Evolutionary conservation across 2,113 vertebrate genomes (phyloP).

Genomic region (Salvelinus namaycush): DNA sequence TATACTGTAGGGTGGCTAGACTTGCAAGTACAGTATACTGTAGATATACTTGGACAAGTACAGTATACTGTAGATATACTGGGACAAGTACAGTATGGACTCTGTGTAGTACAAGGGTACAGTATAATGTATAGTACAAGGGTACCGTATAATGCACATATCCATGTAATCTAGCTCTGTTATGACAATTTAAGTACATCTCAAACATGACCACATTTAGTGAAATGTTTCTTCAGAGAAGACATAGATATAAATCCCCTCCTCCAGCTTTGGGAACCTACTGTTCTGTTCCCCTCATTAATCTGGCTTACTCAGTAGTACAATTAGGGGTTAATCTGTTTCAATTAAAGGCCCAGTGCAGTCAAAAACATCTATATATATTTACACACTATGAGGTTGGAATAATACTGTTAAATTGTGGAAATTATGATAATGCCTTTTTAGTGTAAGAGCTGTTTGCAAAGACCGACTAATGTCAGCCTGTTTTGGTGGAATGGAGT

Average conservation of each 20-base stretch:
- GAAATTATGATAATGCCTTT: not conserved
- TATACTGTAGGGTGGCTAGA: not conserved
- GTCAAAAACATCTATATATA: constrained; percentile 10
- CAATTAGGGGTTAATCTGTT: constrained; percentile 7
- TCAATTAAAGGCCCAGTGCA: not conserved
- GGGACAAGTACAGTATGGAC: not conserved
- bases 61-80: not conserved
- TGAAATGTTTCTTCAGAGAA: not conserved
- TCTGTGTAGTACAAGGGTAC: constrained; percentile 7
- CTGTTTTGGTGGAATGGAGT: too few relatives aligned
- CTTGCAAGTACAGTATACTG: not conserved
- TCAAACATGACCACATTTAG: constrained; percentile 35
- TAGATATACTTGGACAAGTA: not conserved
- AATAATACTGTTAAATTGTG: too few relatives aligned
- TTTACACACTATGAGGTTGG: not conserved
- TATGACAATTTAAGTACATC: constrained; percentile 35
- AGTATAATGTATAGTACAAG: not conserved
- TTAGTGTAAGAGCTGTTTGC: not conserved
- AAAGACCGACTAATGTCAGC: too few relatives aligned
- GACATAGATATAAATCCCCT: constrained; percentile 33
- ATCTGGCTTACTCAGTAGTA: constrained; percentile 11
- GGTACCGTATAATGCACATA: not conserved
- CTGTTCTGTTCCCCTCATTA: not conserved
- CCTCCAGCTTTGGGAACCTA: not conserved
- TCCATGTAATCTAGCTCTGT: not conserved